Percentiles rank a stretch among this genome's conserved stretches.
phyloP scores from a whole-genome alignment of 2,113 vertebrate species.

The Oryzias celebensis region DNA sequence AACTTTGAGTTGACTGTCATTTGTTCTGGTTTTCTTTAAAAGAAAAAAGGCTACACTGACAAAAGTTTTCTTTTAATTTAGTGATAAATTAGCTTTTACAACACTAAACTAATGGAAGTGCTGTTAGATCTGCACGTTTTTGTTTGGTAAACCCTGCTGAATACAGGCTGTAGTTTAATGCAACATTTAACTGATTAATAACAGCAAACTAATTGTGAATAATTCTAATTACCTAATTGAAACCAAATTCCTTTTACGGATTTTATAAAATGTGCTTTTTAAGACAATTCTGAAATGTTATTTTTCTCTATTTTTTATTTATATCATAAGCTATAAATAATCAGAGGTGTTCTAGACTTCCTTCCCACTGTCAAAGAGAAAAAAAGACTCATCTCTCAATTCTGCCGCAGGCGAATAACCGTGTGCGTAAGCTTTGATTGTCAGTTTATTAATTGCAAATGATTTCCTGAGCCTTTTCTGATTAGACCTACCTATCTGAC shows the following conservation, averaged over 20 bases:
- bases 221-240: background rate
- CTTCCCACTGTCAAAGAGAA: background rate
- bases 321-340: slow-evolving; percentile 1
- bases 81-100: no score
- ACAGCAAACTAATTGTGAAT: background rate
- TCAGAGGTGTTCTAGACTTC: background rate
- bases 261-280: background rate
- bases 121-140: no score
- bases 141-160: no score
- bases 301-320: background rate
- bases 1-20: no score
- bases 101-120: no score
- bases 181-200: background rate
- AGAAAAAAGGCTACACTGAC: no score
- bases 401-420: background rate
- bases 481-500: background rate
- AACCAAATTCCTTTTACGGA: no score
- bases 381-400: background rate
- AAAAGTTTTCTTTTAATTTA: no score
- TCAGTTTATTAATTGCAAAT: background rate
- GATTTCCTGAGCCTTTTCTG: slow-evolving; percentile 11
- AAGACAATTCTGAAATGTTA: background rate
- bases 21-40: no score
- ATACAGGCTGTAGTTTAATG: no score
- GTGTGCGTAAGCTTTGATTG: background rate